Conservation (phyloP, 1,140 invertebrate species). For the Calliphora vicina region DNA sequence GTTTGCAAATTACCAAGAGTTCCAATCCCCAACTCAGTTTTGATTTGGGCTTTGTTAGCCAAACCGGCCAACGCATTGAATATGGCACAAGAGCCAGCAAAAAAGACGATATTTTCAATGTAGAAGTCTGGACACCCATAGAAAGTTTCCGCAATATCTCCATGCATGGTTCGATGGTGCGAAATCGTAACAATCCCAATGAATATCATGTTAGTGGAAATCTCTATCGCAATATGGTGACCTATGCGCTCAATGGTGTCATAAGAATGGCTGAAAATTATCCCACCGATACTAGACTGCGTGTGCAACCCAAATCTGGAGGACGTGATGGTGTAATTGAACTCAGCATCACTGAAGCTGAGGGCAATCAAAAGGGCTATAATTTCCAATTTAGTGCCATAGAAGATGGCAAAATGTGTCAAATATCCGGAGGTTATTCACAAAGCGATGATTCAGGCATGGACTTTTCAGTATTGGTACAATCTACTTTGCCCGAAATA, state of each 20-base stretch:
- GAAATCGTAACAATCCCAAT: constrained; percentile 38
- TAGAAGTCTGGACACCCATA: constrained; percentile 58
- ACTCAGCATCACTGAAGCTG: constrained; percentile 46
- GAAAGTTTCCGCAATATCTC: constrained; percentile 57
- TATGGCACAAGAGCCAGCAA: constrained; percentile 52
- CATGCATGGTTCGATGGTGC: constrained; percentile 51
- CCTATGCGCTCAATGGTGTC: constrained; percentile 50
- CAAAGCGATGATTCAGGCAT: constrained; percentile 42
- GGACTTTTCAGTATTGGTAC: constrained; percentile 54
- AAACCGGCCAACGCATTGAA: constrained; percentile 45
- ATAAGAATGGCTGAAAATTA: constrained; percentile 46
- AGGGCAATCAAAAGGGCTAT: constrained; percentile 45
- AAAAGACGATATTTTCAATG: constrained; percentile 53
- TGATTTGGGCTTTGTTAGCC: constrained; percentile 49
- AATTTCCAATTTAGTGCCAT: constrained; percentile 56
- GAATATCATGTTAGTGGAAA: constrained; percentile 51
- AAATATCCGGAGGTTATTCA: constrained; percentile 56
- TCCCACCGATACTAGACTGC: constrained; percentile 47
- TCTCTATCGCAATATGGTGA: constrained; percentile 54
- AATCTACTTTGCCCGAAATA: constrained; percentile 55
- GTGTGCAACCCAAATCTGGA: constrained; percentile 50
- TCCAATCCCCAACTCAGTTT: constrained; percentile 50
- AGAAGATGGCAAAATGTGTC: constrained; percentile 56
- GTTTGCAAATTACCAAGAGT: constrained; percentile 44
- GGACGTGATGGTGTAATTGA: constrained; percentile 55